Evolutionary conservation across 2,113 vertebrate species (phyloP).

Genomic region (Melanocharis versteri): DNA sequence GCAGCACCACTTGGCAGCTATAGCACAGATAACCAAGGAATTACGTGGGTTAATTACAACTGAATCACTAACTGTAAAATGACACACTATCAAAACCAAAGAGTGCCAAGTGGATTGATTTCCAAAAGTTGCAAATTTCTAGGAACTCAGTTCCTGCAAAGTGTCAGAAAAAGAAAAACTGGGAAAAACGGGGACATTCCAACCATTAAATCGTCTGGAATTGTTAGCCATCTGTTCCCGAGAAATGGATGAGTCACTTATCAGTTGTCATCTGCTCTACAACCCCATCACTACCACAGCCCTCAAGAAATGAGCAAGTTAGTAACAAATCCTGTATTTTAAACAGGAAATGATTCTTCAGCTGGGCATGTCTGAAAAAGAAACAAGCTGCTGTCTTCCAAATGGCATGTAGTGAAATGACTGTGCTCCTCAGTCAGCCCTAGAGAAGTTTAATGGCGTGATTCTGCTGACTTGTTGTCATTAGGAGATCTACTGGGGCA

Average conservation of each 20-base stretch:
- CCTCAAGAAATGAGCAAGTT: background rate
- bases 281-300: background rate
- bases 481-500: background rate
- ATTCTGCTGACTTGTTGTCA: background rate
- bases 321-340: conserved; percentile 10
- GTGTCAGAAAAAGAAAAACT: background rate
- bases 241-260: background rate
- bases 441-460: background rate
- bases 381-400: background rate
- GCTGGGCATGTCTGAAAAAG: background rate
- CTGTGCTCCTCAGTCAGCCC: background rate
- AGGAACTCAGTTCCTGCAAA: background rate
- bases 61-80: background rate
- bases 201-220: background rate
- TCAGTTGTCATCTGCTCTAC: background rate
- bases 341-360: conserved; percentile 32
- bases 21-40: background rate
- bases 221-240: background rate
- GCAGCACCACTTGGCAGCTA: background rate
- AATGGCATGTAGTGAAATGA: background rate
- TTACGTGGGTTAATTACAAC: background rate
- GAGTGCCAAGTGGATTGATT: background rate
- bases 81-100: background rate
- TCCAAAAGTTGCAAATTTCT: background rate
- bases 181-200: background rate